Evolutionary conservation across 2,888 invertebrate species (phyloP).

Genomic region (Pedicia rivosa): DNA sequence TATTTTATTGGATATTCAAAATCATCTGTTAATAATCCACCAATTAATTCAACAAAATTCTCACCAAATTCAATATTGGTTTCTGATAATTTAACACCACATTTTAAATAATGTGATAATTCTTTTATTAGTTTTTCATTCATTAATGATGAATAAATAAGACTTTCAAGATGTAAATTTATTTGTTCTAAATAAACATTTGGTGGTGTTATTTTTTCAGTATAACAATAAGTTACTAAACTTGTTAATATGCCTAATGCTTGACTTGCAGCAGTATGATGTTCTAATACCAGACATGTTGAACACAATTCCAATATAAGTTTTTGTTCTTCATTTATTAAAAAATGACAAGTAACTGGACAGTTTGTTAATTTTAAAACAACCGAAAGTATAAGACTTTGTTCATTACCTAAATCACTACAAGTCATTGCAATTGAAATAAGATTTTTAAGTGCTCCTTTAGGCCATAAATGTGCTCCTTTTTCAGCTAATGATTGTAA

Average conservation of each 20-base stretch:
- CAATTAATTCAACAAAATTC: slow-evolving; percentile 47
- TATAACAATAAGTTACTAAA: slow-evolving; percentile 17
- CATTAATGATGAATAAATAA: slow-evolving; percentile 25
- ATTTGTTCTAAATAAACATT: slow-evolving; percentile 23
- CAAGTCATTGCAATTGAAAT: slow-evolving; percentile 24
- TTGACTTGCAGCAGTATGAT: slow-evolving; percentile 26
- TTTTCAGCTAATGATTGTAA: slow-evolving; percentile 51
- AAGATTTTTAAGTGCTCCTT: slow-evolving; percentile 31
- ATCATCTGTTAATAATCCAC: slow-evolving; percentile 29
- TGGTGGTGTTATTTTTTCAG: slow-evolving; percentile 15
- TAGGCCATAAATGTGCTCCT: slow-evolving; percentile 67
- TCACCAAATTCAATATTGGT: slow-evolving; percentile 44
- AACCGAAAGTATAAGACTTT: slow-evolving; percentile 26
- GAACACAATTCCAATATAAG: slow-evolving; percentile 24
- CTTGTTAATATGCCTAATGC: slow-evolving; percentile 27
- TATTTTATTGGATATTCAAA: slow-evolving; percentile 23
- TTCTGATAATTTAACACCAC: slow-evolving; percentile 54
- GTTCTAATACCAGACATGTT: slow-evolving; percentile 24
- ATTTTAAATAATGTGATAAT: slow-evolving; percentile 32
- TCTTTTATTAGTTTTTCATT: slow-evolving; percentile 22
- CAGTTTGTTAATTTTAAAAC: slow-evolving; percentile 26
- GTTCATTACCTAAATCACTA: slow-evolving; percentile 23
- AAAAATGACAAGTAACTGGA: slow-evolving; percentile 25
- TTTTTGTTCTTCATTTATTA: slow-evolving; percentile 24
- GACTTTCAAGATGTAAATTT: slow-evolving; percentile 26